phyloP scores from a whole-genome alignment of 2,888 invertebrate species.

The Nectonema munidae region DNA sequence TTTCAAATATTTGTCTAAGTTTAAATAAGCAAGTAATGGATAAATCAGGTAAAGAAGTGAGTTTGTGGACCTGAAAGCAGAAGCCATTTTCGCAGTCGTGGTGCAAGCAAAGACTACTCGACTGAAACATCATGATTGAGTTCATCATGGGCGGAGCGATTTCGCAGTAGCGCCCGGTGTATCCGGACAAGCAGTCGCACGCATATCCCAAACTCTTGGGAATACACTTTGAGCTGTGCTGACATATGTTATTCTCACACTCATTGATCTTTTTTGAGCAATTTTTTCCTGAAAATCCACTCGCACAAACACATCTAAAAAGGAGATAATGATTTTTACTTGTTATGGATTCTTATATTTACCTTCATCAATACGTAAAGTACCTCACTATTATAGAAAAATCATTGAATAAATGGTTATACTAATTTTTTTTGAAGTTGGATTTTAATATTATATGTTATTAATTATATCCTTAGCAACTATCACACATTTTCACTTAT shows the following conservation, averaged over 20 bases:
- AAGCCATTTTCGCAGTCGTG: conserved; percentile 90
- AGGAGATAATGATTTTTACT: background rate
- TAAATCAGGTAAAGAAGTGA: too few relatives aligned
- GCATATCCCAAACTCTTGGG: conserved; percentile 78
- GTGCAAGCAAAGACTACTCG: conserved; percentile 50
- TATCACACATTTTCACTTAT: too few relatives aligned
- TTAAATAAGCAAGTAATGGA: too few relatives aligned
- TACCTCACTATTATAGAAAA: conserved; percentile 1
- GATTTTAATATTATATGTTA: too few relatives aligned
- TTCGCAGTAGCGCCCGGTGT: conserved; percentile 70
- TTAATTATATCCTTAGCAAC: too few relatives aligned
- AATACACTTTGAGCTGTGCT: conserved; percentile 27
- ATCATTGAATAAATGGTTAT: too few relatives aligned
- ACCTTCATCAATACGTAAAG: too few relatives aligned
- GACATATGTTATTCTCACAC: conserved; percentile 70
- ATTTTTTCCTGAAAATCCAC: conserved; percentile 58
- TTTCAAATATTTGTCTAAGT: too few relatives aligned
- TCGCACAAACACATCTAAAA: conserved; percentile 25
- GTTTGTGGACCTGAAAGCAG: conserved; percentile 39
- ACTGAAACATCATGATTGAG: conserved; percentile 17
- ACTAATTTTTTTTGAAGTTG: too few relatives aligned
- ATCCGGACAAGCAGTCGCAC: conserved; percentile 55
- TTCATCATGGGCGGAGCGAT: conserved; percentile 29
- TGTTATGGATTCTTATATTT: background rate
- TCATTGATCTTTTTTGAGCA: conserved; percentile 75